These are phyloP conservation scores for Pammene aurita DNA, from an alignment of 2,888 invertebrate species.

Conservation along the genomic window DNA sequence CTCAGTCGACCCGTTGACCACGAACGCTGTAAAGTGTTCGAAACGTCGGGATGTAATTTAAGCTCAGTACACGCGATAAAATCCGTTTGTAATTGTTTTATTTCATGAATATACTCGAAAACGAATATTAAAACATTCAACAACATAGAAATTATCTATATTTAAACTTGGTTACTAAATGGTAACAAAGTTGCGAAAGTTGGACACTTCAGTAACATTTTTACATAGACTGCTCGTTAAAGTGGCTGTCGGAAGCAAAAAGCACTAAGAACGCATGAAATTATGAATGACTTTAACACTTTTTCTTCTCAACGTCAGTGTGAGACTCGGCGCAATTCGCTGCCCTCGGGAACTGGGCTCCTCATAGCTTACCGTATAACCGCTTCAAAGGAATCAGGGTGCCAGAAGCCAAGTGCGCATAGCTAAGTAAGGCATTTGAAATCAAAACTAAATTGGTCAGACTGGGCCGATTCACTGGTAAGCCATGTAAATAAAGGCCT, in stretches of 20 bases:
- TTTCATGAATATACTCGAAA: no score
- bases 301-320: slow-evolving; percentile 9
- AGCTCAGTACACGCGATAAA: no score
- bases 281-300: neutral
- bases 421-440: neutral
- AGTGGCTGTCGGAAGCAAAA: slow-evolving; percentile 1
- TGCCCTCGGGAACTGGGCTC: slow-evolving; percentile 8
- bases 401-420: neutral
- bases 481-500: neutral
- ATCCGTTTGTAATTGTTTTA: no score
- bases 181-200: slow-evolving; percentile 18
- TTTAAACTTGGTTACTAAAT: slow-evolving; percentile 2
- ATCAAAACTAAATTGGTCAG: neutral
- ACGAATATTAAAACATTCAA: slow-evolving; percentile 2
- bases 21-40: no score
- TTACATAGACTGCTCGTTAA: slow-evolving; percentile 12
- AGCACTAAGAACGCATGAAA: neutral
- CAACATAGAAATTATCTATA: neutral
- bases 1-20: no score
- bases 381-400: neutral
- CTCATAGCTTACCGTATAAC: neutral
- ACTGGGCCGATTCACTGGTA: neutral
- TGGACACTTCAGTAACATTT: slow-evolving; percentile 22
- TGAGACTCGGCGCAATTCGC: slow-evolving; percentile 22
- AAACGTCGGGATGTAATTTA: no score